Evolutionary conservation across 2,797 vertebrate species (phyloP), one percentile per base, ranked within the genome.

Genomic region (Sphenodon punctatus): DNA sequence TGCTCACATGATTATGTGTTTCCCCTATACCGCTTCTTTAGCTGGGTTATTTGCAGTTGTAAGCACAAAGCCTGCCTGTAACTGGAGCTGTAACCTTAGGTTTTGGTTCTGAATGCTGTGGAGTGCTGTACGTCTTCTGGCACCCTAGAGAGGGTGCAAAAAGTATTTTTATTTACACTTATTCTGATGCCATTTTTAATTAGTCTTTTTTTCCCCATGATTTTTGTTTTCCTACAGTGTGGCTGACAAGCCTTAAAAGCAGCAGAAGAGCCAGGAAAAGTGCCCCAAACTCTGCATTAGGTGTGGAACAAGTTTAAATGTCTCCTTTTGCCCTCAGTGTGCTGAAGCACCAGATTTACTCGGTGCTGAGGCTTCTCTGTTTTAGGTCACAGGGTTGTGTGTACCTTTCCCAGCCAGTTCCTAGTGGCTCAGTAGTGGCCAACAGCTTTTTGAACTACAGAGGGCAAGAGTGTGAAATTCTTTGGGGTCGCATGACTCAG

Each of bases 161-260:
- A 89, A 86, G 60, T 88, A 73, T 85, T 93, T 90, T 93, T 84
- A 81, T 88, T 92, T 80, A 68, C 88, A 6, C 83, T 88, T 92
- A 82, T 84, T 91, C 91, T 92, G 87, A 92, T 94, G 78, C 89
- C 78, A 65, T 91, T 93, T 92, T 92, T 88, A 93, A 92, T 91
- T 91, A 89, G 90, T 90, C 86, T 91, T 93, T 91, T 93, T 90
- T 20, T 49, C 92, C 88, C 89, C 92, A 91, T 92, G 89, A 36
- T 93, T 94, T 94, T 89, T 94, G 91, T 94, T 93, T 93, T 92
- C 92, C 90, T 92, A 92, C 90, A 94, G 93, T 92, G 87, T 94
- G 93, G 92, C 93, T 94, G 91, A 92, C 91, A 93, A 93, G 90
- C 93, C 93, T 92, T 91, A 92, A 93, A 93, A 90, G 93, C 93